Evolutionary conservation across 2,888 invertebrate genomes (phyloP), one percentile per base, ranked within the genome.

Genomic region (Heliconius hortense): DNA sequence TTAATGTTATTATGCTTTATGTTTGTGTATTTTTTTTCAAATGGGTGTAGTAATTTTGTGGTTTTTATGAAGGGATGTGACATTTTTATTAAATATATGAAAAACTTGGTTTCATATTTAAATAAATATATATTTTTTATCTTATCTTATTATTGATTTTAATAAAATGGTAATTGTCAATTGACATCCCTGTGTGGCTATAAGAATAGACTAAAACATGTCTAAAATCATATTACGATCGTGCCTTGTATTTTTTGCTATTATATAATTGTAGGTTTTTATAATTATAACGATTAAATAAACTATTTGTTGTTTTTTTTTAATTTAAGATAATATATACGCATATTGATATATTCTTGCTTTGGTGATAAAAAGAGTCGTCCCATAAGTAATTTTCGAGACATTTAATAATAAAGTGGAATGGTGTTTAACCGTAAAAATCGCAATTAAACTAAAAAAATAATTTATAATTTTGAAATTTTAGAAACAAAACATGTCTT

Each of bases 241-340:
- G 28, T 67, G 67, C 67, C 67, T 67, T 67, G 26, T 28, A 67
- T 48, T 67, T 43, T 48, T 67, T 48, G 1, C 5, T 48, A 48
- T 67, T 67, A 21, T 48, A 28, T 67, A 28, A 67, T 67, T 26
- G 35, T 60, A n/a, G 35, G 43, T 67, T 67, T 48, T 18, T 67
- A 26, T 48, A 31, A 68, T 68, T 28, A 68, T 31, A 53, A 24
- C 31, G 24, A 26, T 13, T 43, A 28, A 68, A 53, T 26, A 28
- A 48, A 26, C 7, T 48, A 67, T 67, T 28, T 67, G 48, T 67
- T 28, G 21, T 67, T 67, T 67, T 28, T 21, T 48, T 67, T 48
- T 48, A 48, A 26, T 26, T 15, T 24, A 13, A 4, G 39, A 43
- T 59, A 24, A 8, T 24, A n/a, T 24, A 10, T 59, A 59, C n/a